Base-by-base conservation (phyloP, 1,140 invertebrate genomes). In the Caerostris darwini region DNA sequence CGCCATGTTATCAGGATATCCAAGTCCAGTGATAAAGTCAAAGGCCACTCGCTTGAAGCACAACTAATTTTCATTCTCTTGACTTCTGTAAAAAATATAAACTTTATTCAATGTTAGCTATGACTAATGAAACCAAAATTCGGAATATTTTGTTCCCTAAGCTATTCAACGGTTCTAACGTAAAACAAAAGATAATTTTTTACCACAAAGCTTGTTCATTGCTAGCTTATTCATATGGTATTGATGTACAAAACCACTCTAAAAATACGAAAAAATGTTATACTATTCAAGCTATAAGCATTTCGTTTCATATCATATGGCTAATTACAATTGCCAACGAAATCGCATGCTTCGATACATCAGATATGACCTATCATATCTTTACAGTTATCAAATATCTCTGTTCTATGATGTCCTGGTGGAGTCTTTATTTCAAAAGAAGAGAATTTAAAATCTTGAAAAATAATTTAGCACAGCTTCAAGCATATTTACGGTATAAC, bases 331-430 rank as follows among this genome's bases (percentile, higher is more conserved):
- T 64, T 6, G 10, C 59, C 3, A 87, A 87, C 34, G 85, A 54
- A 54, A 57, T 87, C 53, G 85, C 59, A 5, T 87, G 85, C 34
- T 87, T 87, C 17, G 82, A 83, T 19, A 57, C 14, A 17, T 14
- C 82, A 57, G 82, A 83, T 19, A 83, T 83, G 56, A 83, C 59
- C 8, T 87, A 87, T 19, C 85, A 87, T 3, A 50, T 7, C 17
- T 87, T 87, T 57, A 87, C 85, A 50, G 8, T 87, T 3, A 87
- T 87, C 19, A 87, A 87, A n/a, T 87, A 87, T n/a, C 50, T 87
- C 53, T 87, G 85, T 64, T 64, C 85, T 8, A 50, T 87, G 58
- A 50, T 87, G 34, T 61, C 85, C n/a, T 87, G 85, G 85, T 87
- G 85, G 85, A 87, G 61, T 19, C 10, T 87, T 5, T 7, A 87